These are phyloP conservation scores for Vicugna pacos DNA, from an alignment of 2,113 vertebrate species.

Conservation along the genomic window DNA sequence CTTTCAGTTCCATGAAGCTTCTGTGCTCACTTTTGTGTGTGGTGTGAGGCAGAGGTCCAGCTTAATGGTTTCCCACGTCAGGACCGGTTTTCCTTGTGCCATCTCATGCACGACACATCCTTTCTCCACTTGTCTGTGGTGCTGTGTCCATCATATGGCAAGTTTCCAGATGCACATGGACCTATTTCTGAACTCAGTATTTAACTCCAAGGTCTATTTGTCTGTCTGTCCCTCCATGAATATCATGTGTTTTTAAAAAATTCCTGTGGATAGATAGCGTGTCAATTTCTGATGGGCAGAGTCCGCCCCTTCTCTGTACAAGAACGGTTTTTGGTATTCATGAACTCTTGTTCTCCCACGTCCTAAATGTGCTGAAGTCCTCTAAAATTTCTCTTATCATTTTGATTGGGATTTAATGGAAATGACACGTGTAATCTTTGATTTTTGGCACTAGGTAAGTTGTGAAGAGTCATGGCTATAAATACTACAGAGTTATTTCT, in stretches of 20 bases:
- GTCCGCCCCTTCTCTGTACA: neutral
- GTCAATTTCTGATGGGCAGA: neutral
- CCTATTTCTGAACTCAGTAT: neutral
- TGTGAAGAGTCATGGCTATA: neutral
- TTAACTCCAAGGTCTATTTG: neutral
- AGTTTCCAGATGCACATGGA: neutral
- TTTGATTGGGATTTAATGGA: conserved; percentile 13
- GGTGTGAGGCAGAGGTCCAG: neutral
- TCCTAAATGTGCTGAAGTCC: neutral
- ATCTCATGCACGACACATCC: neutral
- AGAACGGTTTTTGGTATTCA: neutral
- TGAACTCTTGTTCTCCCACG: neutral
- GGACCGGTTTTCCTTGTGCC: neutral
- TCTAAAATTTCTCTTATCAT: neutral
- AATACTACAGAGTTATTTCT: neutral
- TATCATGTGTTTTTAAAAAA: neutral
- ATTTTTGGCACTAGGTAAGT: neutral
- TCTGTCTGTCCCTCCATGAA: neutral
- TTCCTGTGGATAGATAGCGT: neutral
- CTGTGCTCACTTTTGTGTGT: neutral
- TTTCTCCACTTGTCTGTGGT: neutral
- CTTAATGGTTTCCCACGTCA: neutral
- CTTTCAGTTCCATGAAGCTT: neutral
- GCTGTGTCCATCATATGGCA: neutral
- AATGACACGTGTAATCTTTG: neutral